Evolutionary conservation across 2,888 invertebrate species (phyloP), one percentile per base, ranked within the genome.

Genomic region (Scaptomyza parva): DNA sequence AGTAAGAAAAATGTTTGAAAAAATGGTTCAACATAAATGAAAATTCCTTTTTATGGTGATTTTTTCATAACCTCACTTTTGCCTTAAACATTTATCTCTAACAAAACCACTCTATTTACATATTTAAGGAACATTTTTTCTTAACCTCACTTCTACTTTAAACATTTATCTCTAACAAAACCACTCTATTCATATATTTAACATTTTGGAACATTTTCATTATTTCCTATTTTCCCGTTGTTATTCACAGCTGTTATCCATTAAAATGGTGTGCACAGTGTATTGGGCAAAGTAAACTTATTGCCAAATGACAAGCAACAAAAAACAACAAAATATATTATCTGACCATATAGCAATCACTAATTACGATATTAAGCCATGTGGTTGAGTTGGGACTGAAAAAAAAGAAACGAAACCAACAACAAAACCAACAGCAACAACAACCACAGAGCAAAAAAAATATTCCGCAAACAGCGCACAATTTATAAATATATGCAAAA

Each of bases 401-500:
- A 17, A 20, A 20, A 33, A n/a, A n/a, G n/a, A 17, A 40, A 44
- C 30, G 53, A 26, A 47, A 40, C 20, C 54, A 57, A 37, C 18
- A 59, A 28, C 55, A 50, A 28, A 47, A 71, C 28, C 45, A 53
- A 17, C 37, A 58, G 14, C n/a, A 55, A 26, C 37, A 53, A 63
- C 41, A 57, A 45, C 52, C 55, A 30, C 53, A 37, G 50, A 14
- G 35, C 43, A 39, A 40, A 51, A 52, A 69, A 69, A 69, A 61
- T 59, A 51, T 54, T 28, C 35, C 35, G 45, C 60, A 72, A 70
- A 66, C 59, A 59, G 53, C 71, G 57, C 52, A 70, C 47, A 74
- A 67, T 70, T 76, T 76, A 71, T 74, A 61, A 63, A 70, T 65
- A 70, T 65, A 76, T 76, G 76, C 77, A 76, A 76, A 74, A 59